Evolutionary conservation across 2,888 invertebrate species (phyloP).

Genomic region (Diadegma fenestrale): DNA sequence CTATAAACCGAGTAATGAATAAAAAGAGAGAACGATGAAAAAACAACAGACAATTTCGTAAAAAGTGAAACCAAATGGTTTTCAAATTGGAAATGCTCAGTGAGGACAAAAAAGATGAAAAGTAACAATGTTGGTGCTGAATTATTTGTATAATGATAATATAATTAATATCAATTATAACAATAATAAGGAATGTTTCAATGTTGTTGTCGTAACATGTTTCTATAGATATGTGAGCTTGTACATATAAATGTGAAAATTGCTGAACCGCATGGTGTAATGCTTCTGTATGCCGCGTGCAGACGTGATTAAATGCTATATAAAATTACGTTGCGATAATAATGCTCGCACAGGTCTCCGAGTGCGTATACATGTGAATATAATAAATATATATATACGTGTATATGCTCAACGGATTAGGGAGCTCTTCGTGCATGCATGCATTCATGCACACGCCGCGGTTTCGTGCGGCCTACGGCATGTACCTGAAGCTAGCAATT

Average conservation of each 20-base stretch:
- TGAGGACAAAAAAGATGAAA: not conserved
- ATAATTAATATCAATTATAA: not conserved
- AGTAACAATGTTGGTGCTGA: not conserved
- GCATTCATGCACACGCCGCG: slow-evolving; percentile 62
- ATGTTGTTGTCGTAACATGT: not conserved
- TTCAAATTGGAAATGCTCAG: not conserved
- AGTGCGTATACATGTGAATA: slow-evolving; percentile 6
- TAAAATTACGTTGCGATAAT: slow-evolving; percentile 68
- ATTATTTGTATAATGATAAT: not conserved
- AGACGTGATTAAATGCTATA: slow-evolving; percentile 70
- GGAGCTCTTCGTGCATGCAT: slow-evolving; percentile 56
- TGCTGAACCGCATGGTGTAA: slow-evolving; percentile 43
- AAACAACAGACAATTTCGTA: not conserved
- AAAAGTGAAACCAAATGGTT: not conserved
- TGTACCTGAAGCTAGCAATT: slow-evolving; percentile 52
- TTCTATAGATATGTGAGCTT: not conserved
- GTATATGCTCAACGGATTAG: slow-evolving; percentile 65
- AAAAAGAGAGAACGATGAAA: not conserved
- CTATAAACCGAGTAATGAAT: not conserved
- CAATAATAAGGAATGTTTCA: not conserved
- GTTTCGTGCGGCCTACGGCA: slow-evolving; percentile 46
- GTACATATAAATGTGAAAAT: slow-evolving; percentile 23
- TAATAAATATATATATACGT: slow-evolving; percentile 17
- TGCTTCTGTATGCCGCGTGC: slow-evolving; percentile 52
- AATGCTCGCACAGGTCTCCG: slow-evolving; percentile 24